A percentile compares a stretch with the other conserved stretches of the same genome.
Conservation (phyloP, 1,140 invertebrate species). For the Papilio aristodemus region DNA sequence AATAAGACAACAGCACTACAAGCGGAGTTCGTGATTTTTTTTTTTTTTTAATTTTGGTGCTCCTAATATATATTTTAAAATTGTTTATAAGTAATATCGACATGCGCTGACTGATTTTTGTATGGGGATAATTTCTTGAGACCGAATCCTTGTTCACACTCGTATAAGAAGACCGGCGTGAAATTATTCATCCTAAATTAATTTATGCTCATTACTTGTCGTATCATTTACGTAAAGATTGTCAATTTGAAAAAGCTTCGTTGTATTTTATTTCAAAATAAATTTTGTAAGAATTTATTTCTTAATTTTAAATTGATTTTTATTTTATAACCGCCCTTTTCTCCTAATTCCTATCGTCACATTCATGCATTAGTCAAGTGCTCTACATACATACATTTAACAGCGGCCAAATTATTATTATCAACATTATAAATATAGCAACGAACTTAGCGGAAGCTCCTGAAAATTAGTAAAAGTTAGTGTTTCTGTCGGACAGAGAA, state of each 20-base stretch:
- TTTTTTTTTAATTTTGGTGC: conserved; percentile 29
- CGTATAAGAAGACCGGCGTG: conserved; percentile 51
- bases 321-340: neutral
- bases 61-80: conserved; percentile 18
- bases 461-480: no score
- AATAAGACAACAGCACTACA: neutral
- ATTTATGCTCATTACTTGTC: conserved; percentile 75
- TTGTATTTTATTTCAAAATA: conserved; percentile 78
- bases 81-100: conserved; percentile 26
- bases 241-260: conserved; percentile 79
- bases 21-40: neutral
- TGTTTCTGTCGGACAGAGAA: no score
- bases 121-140: conserved; percentile 28
- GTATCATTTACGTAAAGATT: conserved; percentile 68
- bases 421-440: no score
- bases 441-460: no score
- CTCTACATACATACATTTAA: no score
- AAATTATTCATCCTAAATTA: conserved; percentile 69
- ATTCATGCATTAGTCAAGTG: neutral
- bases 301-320: conserved; percentile 37
- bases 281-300: conserved; percentile 67
- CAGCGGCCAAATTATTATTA: no score
- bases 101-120: conserved; percentile 20
- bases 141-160: conserved; percentile 39
- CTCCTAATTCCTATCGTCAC: neutral